Base-by-base conservation (phyloP, 2,113 vertebrate genomes). In the Muntiacus reevesi region DNA sequence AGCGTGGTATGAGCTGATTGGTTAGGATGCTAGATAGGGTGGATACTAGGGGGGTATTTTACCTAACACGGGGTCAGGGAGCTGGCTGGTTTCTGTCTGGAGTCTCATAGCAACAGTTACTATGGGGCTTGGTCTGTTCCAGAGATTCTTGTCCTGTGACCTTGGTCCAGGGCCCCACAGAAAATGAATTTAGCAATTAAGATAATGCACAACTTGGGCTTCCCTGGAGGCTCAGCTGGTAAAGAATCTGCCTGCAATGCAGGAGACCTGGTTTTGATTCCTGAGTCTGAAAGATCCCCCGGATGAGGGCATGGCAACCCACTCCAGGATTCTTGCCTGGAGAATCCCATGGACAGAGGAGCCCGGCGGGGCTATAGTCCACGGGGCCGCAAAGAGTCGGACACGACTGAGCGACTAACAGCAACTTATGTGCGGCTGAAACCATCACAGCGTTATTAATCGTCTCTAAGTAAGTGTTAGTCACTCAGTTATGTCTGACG, bases 401-500 rank as follows among this genome's bases (percentile, higher is more conserved):
- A 11, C 64, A 67, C 4, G 0, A 21, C 17, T 11, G 33, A 36
- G 8, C 33, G 0, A 11, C 17, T 5, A 2, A 7, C 30, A 14
- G 14, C 2, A 21, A 21, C 33, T 67, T 21, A 2, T 10, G 33
- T 67, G 16, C 17, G 5, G 33, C 64, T 21, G 64, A 74, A 74
- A 12, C n/a, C 23, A 3, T 23, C 9, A 0, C n/a, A 40, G 36
- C 36, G 1, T 23, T 23, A 10, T 40, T 40, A 6, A 74, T 25
- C 1, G 0, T 23, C 2, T 23, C 17, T 12, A 6, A 25, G 19
- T 12, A 6, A 40, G n/a, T 12, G 33, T 19, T 21, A 67, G 33
- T 10, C 7, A 0, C 33, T n/a, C 16, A 4, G 2, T 19, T 10
- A 33, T 67, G 33, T 10, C 33, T 67, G 62, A n/a, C 7, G 0